phyloP scores from a whole-genome alignment of 1,140 invertebrate species.

The Drosophila parvula region DNA sequence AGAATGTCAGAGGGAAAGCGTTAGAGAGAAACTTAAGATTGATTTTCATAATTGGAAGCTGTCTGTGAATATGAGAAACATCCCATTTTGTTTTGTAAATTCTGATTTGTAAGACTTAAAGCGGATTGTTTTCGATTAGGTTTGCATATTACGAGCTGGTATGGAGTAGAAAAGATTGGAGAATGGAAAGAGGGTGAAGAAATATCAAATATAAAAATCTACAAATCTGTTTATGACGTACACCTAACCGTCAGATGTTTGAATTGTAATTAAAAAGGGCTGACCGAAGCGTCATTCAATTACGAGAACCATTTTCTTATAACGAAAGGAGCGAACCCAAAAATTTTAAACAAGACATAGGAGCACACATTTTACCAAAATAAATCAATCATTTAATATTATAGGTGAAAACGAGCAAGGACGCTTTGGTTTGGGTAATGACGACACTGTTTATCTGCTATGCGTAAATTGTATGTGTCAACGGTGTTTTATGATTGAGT shows the following conservation, averaged over 20 bases:
- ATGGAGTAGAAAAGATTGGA: not conserved
- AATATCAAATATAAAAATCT: slow-evolving; percentile 37
- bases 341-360: slow-evolving; percentile 35
- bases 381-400: slow-evolving; percentile 32
- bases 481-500: slow-evolving; percentile 31
- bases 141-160: slow-evolving; percentile 26
- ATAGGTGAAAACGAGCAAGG: slow-evolving; percentile 20
- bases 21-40: slow-evolving; percentile 78
- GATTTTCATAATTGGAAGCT: slow-evolving; percentile 74
- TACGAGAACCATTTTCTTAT: slow-evolving; percentile 17
- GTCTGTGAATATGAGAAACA: slow-evolving; percentile 34
- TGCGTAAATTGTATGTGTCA: slow-evolving; percentile 10
- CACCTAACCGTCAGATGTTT: slow-evolving; percentile 32
- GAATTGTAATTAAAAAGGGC: slow-evolving; percentile 21
- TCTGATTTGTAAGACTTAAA: slow-evolving; percentile 24
- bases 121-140: slow-evolving; percentile 36
- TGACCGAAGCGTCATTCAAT: slow-evolving; percentile 4
- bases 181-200: not conserved
- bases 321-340: not conserved
- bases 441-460: slow-evolving; percentile 1
- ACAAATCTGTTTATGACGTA: slow-evolving; percentile 28
- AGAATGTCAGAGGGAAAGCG: slow-evolving; percentile 14
- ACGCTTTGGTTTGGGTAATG: slow-evolving; percentile 14
- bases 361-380: slow-evolving; percentile 40
- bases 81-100: slow-evolving; percentile 42